Conservation (phyloP, 30 jellyfish, hydroid and myxozoan genomes). For the Hydra vulgaris region DNA sequence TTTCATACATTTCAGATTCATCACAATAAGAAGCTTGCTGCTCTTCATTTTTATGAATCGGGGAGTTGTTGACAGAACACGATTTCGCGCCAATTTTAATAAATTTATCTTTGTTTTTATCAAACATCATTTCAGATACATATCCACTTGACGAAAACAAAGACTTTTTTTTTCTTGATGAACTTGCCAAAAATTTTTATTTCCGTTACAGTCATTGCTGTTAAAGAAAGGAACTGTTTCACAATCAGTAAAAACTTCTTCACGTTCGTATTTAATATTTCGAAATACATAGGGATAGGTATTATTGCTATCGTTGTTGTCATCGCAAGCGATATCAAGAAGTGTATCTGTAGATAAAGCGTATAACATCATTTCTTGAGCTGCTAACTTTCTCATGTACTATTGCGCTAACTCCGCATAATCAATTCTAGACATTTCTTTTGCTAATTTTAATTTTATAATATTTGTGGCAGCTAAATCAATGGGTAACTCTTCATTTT, state of each 20-base stretch:
- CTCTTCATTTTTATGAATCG: not conserved
- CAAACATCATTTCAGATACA: slow-evolving; percentile 15
- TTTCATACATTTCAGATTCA: not conserved
- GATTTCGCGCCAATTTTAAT: slow-evolving; percentile 1
- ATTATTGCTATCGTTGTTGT: slow-evolving; percentile 18
- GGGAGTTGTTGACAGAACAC: not conserved
- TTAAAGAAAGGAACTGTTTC: not conserved
- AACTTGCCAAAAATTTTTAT: slow-evolving; percentile 13
- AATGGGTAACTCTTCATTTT: slow-evolving; percentile 73
- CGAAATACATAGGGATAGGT: slow-evolving; percentile 7
- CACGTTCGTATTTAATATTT: slow-evolving; percentile 5
- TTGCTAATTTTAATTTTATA: slow-evolving; percentile 47
- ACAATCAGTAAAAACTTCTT: not conserved
- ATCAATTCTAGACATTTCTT: slow-evolving; percentile 67
- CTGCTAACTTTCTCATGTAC: slow-evolving; percentile 64
- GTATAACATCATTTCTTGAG: slow-evolving; percentile 53
- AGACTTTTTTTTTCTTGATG: not conserved
- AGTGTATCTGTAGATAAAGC: slow-evolving; percentile 69
- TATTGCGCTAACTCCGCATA: slow-evolving; percentile 76
- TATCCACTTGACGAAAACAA: slow-evolving; percentile 24
- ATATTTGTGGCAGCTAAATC: slow-evolving; percentile 66
- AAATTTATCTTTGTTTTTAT: slow-evolving; percentile 3
- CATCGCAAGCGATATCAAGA: slow-evolving; percentile 76
- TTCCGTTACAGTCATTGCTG: not conserved
- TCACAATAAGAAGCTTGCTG: slow-evolving; percentile 1